These are phyloP conservation scores for Formica exsecta DNA, from an alignment of 1,140 invertebrate species.

Conservation along the genomic window DNA sequence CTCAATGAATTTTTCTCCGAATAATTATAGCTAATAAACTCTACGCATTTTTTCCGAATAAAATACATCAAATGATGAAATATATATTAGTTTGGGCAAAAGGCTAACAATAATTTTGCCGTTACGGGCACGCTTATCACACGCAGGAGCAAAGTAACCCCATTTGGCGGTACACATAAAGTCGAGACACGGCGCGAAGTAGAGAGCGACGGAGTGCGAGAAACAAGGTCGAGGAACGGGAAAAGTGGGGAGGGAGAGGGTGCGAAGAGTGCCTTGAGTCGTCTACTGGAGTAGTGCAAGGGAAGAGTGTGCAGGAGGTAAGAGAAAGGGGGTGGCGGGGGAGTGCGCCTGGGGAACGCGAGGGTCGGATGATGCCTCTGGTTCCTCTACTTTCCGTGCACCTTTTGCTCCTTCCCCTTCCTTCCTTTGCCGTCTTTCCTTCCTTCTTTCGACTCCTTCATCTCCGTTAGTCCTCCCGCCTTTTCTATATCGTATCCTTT, in stretches of 20 bases:
- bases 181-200: slow-evolving; percentile 30
- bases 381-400: slow-evolving; percentile 38
- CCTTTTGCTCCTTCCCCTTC: neutral
- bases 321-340: slow-evolving; percentile 31
- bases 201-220: slow-evolving; percentile 44
- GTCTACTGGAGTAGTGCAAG: slow-evolving; percentile 63
- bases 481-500: slow-evolving; percentile 63
- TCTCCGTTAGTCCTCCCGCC: slow-evolving; percentile 18
- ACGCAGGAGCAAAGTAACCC: slow-evolving; percentile 5
- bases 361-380: slow-evolving; percentile 66
- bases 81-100: slow-evolving; percentile 3
- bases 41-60: neutral
- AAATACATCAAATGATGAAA: slow-evolving; percentile 3
- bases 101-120: neutral
- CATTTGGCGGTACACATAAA: slow-evolving; percentile 38
- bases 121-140: neutral
- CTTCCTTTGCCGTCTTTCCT: slow-evolving; percentile 2
- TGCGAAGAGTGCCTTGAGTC: slow-evolving; percentile 62
- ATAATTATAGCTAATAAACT: neutral
- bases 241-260: slow-evolving; percentile 21
- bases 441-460: neutral
- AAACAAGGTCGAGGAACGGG: slow-evolving; percentile 36
- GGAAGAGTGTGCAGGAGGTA: slow-evolving; percentile 61
- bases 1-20: neutral
- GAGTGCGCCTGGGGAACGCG: slow-evolving; percentile 42